phyloP scores from a whole-genome alignment of 2,888 invertebrate species.

The Schizotus pectinicornis region DNA sequence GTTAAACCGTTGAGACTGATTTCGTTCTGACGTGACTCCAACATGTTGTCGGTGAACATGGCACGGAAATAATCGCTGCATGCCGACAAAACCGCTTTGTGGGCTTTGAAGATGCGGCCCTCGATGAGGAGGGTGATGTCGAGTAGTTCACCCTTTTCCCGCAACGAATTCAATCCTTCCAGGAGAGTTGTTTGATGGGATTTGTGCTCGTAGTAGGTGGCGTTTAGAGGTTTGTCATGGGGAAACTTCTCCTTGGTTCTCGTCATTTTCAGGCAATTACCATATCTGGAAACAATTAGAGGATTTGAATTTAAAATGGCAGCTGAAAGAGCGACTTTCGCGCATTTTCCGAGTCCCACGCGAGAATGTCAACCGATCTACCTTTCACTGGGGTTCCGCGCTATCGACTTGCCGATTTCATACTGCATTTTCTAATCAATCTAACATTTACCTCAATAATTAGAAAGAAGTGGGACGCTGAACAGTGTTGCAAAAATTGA shows the following conservation, averaged over 20 bases:
- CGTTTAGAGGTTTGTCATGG: constrained; percentile 56
- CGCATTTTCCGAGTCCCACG: too few relatives aligned
- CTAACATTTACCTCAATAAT: constrained; percentile 19
- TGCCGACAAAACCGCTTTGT: constrained; percentile 73
- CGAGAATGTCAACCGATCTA: too few relatives aligned
- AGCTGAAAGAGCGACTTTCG: too few relatives aligned
- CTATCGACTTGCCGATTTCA: too few relatives aligned
- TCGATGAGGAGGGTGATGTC: constrained; percentile 73
- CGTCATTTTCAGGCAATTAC: constrained; percentile 44
- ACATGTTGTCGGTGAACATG: constrained; percentile 76
- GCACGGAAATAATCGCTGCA: constrained; percentile 78
- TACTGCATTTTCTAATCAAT: neutral
- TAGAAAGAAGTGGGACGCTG: constrained; percentile 8
- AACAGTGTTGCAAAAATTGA: too few relatives aligned
- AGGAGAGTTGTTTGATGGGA: constrained; percentile 65
- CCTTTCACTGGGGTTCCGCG: too few relatives aligned
- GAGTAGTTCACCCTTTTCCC: constrained; percentile 66
- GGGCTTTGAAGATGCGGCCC: constrained; percentile 69
- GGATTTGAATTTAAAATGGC: neutral
- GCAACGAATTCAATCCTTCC: constrained; percentile 67
- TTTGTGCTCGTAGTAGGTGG: constrained; percentile 63
- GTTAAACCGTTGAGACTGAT: constrained; percentile 71
- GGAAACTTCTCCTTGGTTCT: constrained; percentile 52
- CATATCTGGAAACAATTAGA: constrained; percentile 10
- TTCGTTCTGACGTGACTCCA: constrained; percentile 69